Percentiles rank a stretch among this genome's conserved stretches.
phyloP scores from a whole-genome alignment of 2,113 vertebrate genomes.

The Lathamus discolor region DNA sequence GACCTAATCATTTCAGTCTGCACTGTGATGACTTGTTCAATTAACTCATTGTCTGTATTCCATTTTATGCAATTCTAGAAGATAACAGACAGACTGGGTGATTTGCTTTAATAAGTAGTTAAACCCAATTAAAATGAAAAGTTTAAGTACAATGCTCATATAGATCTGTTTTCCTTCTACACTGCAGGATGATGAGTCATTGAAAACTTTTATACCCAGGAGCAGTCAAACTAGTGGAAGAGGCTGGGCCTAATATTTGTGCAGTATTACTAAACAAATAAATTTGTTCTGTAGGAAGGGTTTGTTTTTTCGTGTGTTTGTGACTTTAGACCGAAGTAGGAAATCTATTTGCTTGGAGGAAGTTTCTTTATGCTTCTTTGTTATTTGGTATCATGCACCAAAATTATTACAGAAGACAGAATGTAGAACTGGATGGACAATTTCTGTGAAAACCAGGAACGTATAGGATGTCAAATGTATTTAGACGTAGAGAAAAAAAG shows the following conservation, averaged over 20 bases:
- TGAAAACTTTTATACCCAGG: neutral
- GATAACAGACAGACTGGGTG: neutral
- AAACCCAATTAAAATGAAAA: neutral
- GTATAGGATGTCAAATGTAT: neutral
- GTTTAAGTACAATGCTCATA: neutral
- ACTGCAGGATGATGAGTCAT: neutral
- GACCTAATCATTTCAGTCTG: neutral
- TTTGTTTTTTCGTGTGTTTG: neutral
- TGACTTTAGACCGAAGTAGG: neutral
- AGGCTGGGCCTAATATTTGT: neutral
- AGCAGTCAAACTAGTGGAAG: neutral
- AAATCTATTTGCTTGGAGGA: neutral
- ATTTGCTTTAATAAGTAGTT: neutral
- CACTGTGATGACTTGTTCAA: neutral
- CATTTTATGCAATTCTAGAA: neutral
- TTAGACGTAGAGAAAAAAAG: neutral
- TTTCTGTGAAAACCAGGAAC: neutral
- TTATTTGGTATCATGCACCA: neutral
- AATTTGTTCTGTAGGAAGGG: neutral
- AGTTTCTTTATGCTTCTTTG: neutral
- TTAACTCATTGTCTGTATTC: neutral
- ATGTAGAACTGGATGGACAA: neutral
- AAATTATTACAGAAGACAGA: neutral
- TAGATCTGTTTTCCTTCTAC: neutral
- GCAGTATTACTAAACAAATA: neutral